Base-by-base conservation (phyloP, 2,113 vertebrate species). In the Platichthys flesus region DNA sequence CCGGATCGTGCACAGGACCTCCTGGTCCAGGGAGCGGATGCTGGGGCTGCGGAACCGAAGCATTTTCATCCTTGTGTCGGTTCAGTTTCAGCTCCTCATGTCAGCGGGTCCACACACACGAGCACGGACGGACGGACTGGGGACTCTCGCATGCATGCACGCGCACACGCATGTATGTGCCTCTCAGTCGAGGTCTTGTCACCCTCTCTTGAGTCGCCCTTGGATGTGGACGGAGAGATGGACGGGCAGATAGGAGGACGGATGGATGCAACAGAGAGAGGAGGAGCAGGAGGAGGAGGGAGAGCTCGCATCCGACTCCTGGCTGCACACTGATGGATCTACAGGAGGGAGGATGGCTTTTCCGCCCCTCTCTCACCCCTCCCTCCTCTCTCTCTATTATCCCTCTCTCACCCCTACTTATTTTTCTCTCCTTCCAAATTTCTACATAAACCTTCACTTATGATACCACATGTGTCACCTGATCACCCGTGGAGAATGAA, bases 21-120 rank as follows among this genome's bases (percentile, higher is more conserved):
- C 97, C 92, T 95, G 95, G 92, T 94, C 95, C 90, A 98, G 83
- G 58, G 96, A 98, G 91, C 92, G 95, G 92, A 96, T 92, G 94
- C 97, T 98, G 82, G 97, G 95, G 94, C 96, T 98, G 91, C 97
- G 95, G 90, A 98, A 96, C 91, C 96, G 96, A 91, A 97, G 96
- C 97, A 97, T 97, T 93, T 96, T 96, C 96, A 96, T 95, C 93
- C 92, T 92, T 12, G 15, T 57, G 78, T 89, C 82, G 76, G 74
- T 86, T 88, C 83, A 62, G 90, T 80, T 74, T 90, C 84, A 89
- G 90, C 89, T 88, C 89, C 90, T 88, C 93, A 93, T 93, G 82
- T 84, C 92, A 85, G 85, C 85, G 85, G 83, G 79, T 82, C 77
- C 81, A 77, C 74, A 40, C 51, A 24, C 37, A 67, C 68, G 61